Percentiles rank a stretch among this genome's conserved stretches.
Evolutionary conservation across 2,113 vertebrate genomes (phyloP).

Genomic region (Pterocles burchelli): DNA sequence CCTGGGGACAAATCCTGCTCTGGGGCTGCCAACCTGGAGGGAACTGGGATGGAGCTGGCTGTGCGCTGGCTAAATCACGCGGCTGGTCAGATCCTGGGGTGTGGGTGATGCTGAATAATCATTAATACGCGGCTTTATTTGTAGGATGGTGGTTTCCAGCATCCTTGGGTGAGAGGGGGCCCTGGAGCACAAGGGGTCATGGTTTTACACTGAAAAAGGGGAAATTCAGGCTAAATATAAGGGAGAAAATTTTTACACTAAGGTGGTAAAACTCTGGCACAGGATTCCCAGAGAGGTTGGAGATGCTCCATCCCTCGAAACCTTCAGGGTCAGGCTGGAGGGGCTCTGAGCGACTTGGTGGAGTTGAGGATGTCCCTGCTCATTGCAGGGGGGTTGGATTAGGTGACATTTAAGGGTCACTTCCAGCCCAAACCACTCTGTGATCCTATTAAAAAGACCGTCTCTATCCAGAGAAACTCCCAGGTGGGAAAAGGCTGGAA

Average conservation of each 20-base stretch:
- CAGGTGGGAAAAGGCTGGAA: background rate
- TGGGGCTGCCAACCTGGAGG: background rate
- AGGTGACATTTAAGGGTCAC: too few species aligned
- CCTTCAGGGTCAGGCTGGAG: too few species aligned
- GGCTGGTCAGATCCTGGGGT: background rate
- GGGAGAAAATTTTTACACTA: too few species aligned
- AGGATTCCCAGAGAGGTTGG: background rate
- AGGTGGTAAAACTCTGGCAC: too few species aligned
- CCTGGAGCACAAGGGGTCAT: background rate
- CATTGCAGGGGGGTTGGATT: too few species aligned
- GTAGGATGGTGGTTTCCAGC: background rate
- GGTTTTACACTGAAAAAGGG: background rate
- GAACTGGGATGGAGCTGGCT: too few species aligned
- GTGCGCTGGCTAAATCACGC: rapidly evolving
- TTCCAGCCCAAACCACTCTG: background rate
- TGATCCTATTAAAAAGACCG: background rate
- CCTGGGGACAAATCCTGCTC: background rate
- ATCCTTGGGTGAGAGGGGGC: background rate
- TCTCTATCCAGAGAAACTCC: background rate
- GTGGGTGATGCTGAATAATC: background rate
- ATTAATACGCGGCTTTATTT: background rate
- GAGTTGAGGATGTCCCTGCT: background rate
- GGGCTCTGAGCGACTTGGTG: background rate
- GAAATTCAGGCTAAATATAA: too few species aligned
- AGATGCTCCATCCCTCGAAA: background rate